Percentiles rank a stretch among this genome's conserved stretches.
phyloP scores from a whole-genome alignment of 2,797 vertebrate species.

The Botia kubotai region DNA sequence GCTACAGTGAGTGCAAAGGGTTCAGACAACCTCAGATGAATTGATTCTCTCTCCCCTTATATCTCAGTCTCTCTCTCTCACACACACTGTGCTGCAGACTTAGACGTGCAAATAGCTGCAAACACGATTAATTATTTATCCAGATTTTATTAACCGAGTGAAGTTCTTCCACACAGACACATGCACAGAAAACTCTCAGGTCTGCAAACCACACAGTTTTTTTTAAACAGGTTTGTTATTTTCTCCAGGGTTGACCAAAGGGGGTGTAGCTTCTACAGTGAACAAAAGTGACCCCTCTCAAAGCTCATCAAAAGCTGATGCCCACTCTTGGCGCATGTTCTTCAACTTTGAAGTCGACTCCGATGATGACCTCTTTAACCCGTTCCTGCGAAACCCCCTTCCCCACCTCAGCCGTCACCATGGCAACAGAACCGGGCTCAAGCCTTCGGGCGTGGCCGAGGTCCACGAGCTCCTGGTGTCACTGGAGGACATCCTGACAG shows the following conservation, averaged over 20 bases:
- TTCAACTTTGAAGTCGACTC: constrained; percentile 85
- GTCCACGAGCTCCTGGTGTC: constrained; percentile 91
- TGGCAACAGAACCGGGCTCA: constrained; percentile 65
- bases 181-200: not conserved
- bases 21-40: constrained; percentile 10
- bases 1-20: constrained; percentile 8
- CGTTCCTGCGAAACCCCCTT: constrained; percentile 84
- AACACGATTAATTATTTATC: constrained; percentile 64
- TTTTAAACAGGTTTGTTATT: not conserved
- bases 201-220: not conserved
- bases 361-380: constrained; percentile 87
- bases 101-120: constrained; percentile 52
- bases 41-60: not conserved
- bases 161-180: not conserved
- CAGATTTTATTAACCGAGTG: constrained; percentile 27
- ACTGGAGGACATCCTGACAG: constrained; percentile 92
- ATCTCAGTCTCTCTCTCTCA: not conserved
- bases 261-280: constrained; percentile 34
- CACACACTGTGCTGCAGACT: constrained; percentile 1
- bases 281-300: constrained; percentile 81
- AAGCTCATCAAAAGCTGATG: constrained; percentile 86
- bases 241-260: constrained; percentile 54
- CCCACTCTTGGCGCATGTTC: constrained; percentile 89
- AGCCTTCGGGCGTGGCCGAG: constrained; percentile 82
- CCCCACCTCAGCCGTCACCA: constrained; percentile 78